Conservation (phyloP, 2,888 invertebrate genomes). For the Drosophila kokeensis region DNA sequence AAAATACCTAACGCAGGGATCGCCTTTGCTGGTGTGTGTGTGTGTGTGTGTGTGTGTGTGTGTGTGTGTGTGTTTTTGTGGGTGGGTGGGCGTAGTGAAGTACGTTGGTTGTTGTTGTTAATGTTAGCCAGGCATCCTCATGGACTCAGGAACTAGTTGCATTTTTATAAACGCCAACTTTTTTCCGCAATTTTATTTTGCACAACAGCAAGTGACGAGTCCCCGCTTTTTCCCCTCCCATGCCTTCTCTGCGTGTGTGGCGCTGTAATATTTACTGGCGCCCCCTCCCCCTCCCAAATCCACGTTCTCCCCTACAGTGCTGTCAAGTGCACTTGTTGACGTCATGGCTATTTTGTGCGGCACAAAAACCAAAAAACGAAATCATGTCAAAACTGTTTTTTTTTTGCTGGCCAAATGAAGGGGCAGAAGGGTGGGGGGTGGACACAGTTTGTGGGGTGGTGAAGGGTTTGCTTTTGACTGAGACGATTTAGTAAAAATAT, state of each 20-base stretch:
- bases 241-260: constrained; percentile 56
- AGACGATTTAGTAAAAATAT: constrained; percentile 77
- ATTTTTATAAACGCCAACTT: constrained; percentile 69
- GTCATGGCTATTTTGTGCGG: constrained; percentile 74
- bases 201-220: constrained; percentile 13
- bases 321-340: constrained; percentile 79
- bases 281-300: constrained; percentile 20
- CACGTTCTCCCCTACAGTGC: constrained; percentile 45
- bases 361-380: constrained; percentile 62
- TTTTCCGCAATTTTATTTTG: constrained; percentile 55
- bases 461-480: constrained; percentile 45
- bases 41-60: constrained; percentile 11
- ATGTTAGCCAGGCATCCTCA: constrained; percentile 49
- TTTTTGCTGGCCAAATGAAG: constrained; percentile 17
- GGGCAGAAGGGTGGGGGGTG: no score
- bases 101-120: constrained; percentile 16
- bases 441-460: not conserved
- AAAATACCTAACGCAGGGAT: constrained; percentile 14
- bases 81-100: constrained; percentile 37
- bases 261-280: constrained; percentile 71
- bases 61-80: constrained; percentile 7
- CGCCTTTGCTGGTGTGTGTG: not conserved
- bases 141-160: constrained; percentile 68
- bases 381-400: constrained; percentile 69
- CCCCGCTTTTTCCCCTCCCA: not conserved